Evolutionary conservation across 2,888 invertebrate genomes (phyloP), one percentile per base, ranked within the genome.

Genomic region (Heteromyza rotundicornis): DNA sequence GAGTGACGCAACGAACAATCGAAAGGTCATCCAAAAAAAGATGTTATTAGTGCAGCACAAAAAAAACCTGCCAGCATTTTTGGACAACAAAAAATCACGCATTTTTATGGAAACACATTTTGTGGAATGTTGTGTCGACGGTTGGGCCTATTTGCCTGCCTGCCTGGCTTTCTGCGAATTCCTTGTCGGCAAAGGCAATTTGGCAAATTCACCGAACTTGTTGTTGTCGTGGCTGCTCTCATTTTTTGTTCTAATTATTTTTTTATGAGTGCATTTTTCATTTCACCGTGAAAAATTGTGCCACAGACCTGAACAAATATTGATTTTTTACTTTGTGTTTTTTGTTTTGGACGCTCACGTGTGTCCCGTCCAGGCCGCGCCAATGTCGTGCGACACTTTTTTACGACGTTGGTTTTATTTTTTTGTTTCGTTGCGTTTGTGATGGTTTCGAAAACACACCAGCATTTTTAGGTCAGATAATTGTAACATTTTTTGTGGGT

Each of bases 201-300:
- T 52, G 53, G 51, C 19, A 20, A 53, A 32, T 14, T n/a, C n/a
- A 14, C 19, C 5, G 23, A 14, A 32, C 17, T n/a, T n/a, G n/a
- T 53, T 53, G 24, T 24, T 17, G 53, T 27, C 32, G 53, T 67
- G 60, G 66, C 60, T 66, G 72, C 63, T 68, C 67, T 60, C 73
- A 78, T 76, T 78, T 78, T 77, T 79, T 78, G 79, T 65, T 70
- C 77, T 79, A 77, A 77, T 77, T 77, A 78, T 79, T 79, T 77
- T 67, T 77, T 76, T 77, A 77, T 78, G 75, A 70, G 76, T 74
- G 68, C 73, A 72, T 64, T 67, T 64, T 67, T 64, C 71, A 67
- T 63, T 72, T 67, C 35, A 40, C 16, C 2, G 23, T 24, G 20
- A 40, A 57, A n/a, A 57, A 47, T 57, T 50, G 73, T 51, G 75